phyloP scores from a whole-genome alignment of 2,113 vertebrate genomes.

The Meles meles region DNA sequence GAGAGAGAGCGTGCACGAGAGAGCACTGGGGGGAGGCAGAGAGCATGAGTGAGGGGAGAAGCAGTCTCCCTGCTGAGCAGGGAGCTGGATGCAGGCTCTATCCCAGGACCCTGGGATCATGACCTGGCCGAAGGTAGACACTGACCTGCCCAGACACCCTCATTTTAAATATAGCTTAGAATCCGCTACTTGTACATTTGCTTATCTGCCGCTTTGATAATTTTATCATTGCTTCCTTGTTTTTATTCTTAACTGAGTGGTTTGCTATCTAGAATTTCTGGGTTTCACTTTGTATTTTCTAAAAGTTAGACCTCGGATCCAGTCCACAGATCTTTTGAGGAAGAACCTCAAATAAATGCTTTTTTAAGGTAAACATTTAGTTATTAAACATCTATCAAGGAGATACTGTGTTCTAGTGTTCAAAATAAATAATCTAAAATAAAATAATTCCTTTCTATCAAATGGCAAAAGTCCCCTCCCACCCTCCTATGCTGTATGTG shows the following conservation, averaged over 20 bases:
- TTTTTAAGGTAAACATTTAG: constrained; percentile 2
- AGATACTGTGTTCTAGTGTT: not conserved
- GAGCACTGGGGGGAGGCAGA: too few relatives aligned
- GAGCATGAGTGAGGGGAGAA: not conserved
- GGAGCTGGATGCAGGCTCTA: too few relatives aligned
- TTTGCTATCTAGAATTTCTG: not conserved
- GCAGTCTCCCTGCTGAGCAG: not conserved
- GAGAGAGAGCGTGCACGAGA: not conserved
- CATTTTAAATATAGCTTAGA: constrained; percentile 6
- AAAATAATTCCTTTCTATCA: not conserved
- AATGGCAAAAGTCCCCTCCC: not conserved
- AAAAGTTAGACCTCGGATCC: not conserved
- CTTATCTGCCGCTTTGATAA: not conserved
- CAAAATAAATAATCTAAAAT: constrained; percentile 40
- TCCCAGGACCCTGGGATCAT: too few relatives aligned
- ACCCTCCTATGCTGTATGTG: not conserved
- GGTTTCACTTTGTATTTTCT: constrained; percentile 6
- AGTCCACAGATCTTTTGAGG: not conserved
- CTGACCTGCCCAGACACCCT: not conserved
- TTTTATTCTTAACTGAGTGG: not conserved
- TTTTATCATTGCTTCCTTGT: constrained; percentile 23
- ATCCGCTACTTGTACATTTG: not conserved
- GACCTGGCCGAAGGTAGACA: not conserved
- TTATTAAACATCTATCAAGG: not conserved
- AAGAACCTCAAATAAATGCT: not conserved